These are phyloP conservation scores for Peromyscus californicus DNA, from an alignment of 2,113 vertebrate genomes.

Conservation along the genomic window DNA sequence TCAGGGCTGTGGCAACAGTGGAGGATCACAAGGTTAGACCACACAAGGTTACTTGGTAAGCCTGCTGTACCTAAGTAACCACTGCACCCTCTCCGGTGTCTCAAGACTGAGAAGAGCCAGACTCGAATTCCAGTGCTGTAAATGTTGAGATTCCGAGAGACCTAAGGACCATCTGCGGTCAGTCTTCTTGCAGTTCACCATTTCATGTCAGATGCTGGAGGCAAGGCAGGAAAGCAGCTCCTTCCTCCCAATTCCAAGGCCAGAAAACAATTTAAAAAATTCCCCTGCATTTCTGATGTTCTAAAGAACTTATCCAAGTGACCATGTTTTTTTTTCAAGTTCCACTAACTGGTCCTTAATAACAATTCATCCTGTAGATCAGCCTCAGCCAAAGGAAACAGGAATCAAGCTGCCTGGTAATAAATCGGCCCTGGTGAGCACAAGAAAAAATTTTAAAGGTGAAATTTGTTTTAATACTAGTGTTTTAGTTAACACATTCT, in stretches of 20 bases:
- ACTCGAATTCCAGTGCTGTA: not conserved
- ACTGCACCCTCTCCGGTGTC: not conserved
- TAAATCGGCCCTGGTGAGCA: not conserved
- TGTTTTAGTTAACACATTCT: not conserved
- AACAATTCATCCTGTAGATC: not conserved
- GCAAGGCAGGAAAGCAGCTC: not conserved
- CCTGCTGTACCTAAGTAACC: not conserved
- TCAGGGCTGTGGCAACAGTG: not conserved
- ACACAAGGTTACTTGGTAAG: not conserved
- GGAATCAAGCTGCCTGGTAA: no score
- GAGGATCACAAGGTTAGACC: not conserved
- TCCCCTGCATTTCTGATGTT: slow-evolving; percentile 20
- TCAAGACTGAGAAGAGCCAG: not conserved
- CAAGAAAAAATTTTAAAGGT: not conserved
- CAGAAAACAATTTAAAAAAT: slow-evolving; percentile 11
- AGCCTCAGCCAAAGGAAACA: not conserved
- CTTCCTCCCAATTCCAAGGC: not conserved
- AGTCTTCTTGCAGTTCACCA: not conserved
- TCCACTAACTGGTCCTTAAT: not conserved
- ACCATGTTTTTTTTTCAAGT: not conserved
- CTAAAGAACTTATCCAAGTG: not conserved
- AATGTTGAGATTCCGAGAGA: slow-evolving; percentile 25
- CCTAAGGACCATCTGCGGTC: not conserved
- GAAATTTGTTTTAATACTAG: not conserved
- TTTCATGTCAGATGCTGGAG: not conserved